These are phyloP conservation scores for Paragorgia papillata DNA, from an alignment of 92 coral and sea anemone species.

Conservation along the genomic window DNA sequence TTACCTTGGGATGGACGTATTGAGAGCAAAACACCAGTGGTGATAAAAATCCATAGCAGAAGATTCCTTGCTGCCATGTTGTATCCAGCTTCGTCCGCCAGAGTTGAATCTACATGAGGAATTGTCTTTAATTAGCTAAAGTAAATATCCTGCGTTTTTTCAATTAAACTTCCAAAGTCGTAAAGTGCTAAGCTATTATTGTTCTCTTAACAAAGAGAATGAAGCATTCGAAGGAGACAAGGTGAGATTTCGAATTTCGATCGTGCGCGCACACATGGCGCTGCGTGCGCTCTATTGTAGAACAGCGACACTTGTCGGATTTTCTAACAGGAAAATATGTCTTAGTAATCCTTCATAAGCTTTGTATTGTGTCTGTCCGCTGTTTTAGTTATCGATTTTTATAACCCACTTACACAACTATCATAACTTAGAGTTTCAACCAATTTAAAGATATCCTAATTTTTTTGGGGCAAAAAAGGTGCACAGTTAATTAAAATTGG, in stretches of 20 bases:
- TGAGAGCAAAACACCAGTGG: neutral
- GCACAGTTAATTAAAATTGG: too few relatives aligned
- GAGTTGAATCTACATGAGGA: conserved; percentile 26
- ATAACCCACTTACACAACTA: neutral
- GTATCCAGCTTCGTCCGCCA: conserved; percentile 4
- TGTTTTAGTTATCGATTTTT: neutral
- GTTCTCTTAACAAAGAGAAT: conserved; percentile 7
- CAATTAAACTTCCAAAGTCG: conserved; percentile 9
- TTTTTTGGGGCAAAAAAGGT: too few relatives aligned
- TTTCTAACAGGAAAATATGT: neutral
- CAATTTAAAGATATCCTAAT: neutral
- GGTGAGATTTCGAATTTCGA: neutral
- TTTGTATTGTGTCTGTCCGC: neutral
- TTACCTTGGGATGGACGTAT: neutral
- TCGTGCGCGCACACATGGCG: neutral
- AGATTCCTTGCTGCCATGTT: neutral
- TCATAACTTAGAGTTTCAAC: neutral
- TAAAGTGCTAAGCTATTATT: neutral
- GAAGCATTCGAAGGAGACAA: neutral
- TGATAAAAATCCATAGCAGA: neutral
- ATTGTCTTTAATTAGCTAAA: conserved; percentile 19
- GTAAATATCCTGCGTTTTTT: conserved; percentile 24
- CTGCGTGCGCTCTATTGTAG: neutral
- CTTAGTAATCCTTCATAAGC: conserved; percentile 1
- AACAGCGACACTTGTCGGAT: neutral